Evolutionary conservation across 2,888 invertebrate genomes (phyloP).

Genomic region (Andrena haemorrhoa): DNA sequence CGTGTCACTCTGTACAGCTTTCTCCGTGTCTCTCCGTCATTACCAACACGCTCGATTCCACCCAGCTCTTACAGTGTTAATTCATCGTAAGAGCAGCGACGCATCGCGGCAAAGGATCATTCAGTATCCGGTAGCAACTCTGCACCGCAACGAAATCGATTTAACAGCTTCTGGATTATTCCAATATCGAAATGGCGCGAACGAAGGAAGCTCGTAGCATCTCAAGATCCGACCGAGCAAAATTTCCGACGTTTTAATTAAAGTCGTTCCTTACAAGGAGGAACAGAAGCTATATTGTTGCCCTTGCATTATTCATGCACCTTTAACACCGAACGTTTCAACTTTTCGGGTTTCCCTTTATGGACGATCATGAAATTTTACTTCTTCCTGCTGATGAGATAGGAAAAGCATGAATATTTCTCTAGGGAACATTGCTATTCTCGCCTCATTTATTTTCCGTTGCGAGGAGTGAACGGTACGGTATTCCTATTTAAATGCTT

Average conservation of each 20-base stretch:
- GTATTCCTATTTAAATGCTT: slow-evolving; percentile 33
- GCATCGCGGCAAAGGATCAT: neutral
- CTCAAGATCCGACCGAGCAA: slow-evolving; percentile 15
- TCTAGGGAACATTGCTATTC: neutral
- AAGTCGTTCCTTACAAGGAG: slow-evolving; percentile 34
- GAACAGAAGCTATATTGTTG: slow-evolving; percentile 9
- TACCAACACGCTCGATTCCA: neutral
- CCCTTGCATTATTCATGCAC: slow-evolving; percentile 45
- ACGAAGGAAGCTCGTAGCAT: neutral
- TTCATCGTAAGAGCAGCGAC: neutral
- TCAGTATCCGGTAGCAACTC: no score
- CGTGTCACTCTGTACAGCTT: neutral
- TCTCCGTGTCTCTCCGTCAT: neutral
- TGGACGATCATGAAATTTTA: neutral
- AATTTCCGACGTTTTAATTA: slow-evolving; percentile 41
- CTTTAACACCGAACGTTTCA: slow-evolving; percentile 8
- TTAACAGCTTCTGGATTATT: slow-evolving; percentile 16
- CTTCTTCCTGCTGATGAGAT: neutral
- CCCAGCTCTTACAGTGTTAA: neutral
- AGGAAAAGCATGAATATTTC: neutral
- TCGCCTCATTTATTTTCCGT: slow-evolving; percentile 10
- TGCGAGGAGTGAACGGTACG: slow-evolving; percentile 5
- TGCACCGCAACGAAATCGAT: neutral
- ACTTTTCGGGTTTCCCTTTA: slow-evolving; percentile 9
- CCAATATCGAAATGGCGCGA: slow-evolving; percentile 12